Evolutionary conservation across 2,113 vertebrate genomes (phyloP), one percentile per base, ranked within the genome.

Genomic region (Gavialis gangeticus): DNA sequence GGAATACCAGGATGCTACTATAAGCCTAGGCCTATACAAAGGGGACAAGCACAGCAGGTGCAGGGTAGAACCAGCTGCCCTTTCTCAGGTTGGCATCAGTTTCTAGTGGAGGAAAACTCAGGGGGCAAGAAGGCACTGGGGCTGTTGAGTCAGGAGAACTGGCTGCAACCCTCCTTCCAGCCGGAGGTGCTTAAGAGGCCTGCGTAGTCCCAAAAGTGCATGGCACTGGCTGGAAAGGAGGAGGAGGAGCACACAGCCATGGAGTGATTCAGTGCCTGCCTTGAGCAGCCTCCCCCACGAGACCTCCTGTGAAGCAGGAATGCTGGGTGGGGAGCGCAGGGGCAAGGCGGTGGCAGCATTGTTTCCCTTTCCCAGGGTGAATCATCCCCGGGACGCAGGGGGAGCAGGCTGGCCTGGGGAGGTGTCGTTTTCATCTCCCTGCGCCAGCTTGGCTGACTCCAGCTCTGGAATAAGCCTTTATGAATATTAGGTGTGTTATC

Each of bases 271-370:
- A 12, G 2, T 3, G 15, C 28, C 24, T 16, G 25, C 58, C 25
- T 0, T 0, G 7, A 37, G 3, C 37, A 15, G 17, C 0, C 3
- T 62, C 34, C 21, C 69, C 34, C 34, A 14, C 34, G 12, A 46
- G 34, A 34, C 30, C n/a, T 69, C 3, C 2, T 0, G 0, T 17
- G 24, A 5, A 0, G 1, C 64, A 56, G 80, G 63, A 56, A 25
- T 19, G 21, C 2, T 5, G n/a, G 63, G 12, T 14, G 8, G 28
- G 21, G 14, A 12, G 10, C 17, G 67, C 34, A 12, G 22, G 46
- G 34, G 58, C 59, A 58, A 54, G 0, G 0, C 0, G 24, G 60
- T 25, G 24, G 75, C 17, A 13, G 55, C 55, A 4, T 6, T n/a
- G 54, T 12, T 25, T n/a, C 16, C 55, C 16, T 9, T 11, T 4